phyloP scores from a whole-genome alignment of 2,797 vertebrate genomes.

The Myotis findleyi region DNA sequence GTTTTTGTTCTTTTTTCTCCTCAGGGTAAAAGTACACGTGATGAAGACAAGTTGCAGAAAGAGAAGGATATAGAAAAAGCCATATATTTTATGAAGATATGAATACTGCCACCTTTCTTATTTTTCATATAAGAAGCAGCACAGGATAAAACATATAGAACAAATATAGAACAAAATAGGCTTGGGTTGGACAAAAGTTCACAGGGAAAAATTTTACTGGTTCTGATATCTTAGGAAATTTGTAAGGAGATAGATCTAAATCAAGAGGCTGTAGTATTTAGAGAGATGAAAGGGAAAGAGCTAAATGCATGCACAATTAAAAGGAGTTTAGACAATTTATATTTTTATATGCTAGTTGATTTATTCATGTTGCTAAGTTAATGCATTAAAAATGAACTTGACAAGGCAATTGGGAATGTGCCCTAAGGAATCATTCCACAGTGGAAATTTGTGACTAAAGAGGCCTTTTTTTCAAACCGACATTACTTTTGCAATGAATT shows the following conservation, averaged over 20 bases:
- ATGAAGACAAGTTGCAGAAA: neutral
- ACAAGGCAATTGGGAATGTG: slow-evolving; percentile 42
- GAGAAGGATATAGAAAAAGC: neutral
- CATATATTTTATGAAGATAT: neutral
- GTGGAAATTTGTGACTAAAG: slow-evolving; percentile 64
- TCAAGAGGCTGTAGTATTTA: slow-evolving; percentile 18
- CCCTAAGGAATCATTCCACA: slow-evolving; percentile 50
- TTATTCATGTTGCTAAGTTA: slow-evolving; percentile 69
- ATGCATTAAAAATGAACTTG: slow-evolving; percentile 72
- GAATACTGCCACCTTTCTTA: neutral
- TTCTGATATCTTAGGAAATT: slow-evolving; percentile 25
- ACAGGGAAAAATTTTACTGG: neutral
- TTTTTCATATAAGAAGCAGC: neutral
- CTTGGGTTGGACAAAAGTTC: neutral
- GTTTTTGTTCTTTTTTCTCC: neutral
- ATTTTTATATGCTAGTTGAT: slow-evolving; percentile 63
- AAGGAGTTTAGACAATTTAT: slow-evolving; percentile 45
- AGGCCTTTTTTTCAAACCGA: slow-evolving; percentile 57
- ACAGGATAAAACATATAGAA: neutral
- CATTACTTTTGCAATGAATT: slow-evolving; percentile 73
- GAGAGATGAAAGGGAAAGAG: neutral
- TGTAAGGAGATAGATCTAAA: neutral
- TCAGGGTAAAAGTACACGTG: neutral
- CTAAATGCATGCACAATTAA: slow-evolving; percentile 51
- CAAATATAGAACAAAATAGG: neutral